phyloP scores from a whole-genome alignment of 2,113 vertebrate genomes.

The Numenius arquata region DNA sequence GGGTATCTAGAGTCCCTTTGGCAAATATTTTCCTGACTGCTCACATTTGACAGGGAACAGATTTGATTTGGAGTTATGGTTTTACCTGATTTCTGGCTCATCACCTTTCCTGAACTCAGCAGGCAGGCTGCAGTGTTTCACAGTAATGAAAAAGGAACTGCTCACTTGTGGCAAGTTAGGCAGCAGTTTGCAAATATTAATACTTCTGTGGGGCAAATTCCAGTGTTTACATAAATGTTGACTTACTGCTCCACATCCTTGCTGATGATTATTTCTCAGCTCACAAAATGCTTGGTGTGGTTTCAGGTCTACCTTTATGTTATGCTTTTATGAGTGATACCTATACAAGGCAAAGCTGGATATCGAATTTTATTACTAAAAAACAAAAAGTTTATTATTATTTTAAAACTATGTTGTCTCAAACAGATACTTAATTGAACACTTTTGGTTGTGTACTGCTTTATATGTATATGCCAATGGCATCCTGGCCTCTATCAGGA shows the following conservation, averaged over 20 bases:
- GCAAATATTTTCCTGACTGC: not conserved
- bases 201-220: not conserved
- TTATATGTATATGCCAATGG: no score
- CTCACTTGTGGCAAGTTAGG: not conserved
- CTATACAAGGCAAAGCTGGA: not conserved
- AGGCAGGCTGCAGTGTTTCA: not conserved
- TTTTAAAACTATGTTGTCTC: not conserved
- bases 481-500: no score
- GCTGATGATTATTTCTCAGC: not conserved
- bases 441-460: not conserved
- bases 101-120: not conserved
- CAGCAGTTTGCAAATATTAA: not conserved
- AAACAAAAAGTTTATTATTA: not conserved
- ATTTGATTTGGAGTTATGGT: not conserved
- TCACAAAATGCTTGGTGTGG: not conserved
- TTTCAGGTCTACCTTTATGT: not conserved
- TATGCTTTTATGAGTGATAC: not conserved
- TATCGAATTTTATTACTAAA: not conserved
- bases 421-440: not conserved
- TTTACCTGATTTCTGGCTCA: not conserved
- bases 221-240: not conserved
- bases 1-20: not conserved
- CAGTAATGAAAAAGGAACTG: not conserved
- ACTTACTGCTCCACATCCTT: not conserved
- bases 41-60: not conserved